These are phyloP conservation scores for Lasioglossum oenotherae DNA, from an alignment of 2,888 invertebrate genomes.

Conservation along the genomic window DNA sequence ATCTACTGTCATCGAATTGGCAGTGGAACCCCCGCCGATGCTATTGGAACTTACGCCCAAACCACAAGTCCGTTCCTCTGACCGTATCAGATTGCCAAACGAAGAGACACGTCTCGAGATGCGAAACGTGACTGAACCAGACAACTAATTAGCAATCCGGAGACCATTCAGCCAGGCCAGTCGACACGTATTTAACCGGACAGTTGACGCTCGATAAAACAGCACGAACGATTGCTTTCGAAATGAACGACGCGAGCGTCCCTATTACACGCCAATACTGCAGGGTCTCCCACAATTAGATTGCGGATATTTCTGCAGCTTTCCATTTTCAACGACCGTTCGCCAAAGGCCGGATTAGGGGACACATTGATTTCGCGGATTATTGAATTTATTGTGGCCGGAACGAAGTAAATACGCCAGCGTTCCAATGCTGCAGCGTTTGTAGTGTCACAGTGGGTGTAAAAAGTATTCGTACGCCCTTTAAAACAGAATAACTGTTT, in stretches of 20 bases:
- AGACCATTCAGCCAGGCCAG: constrained; percentile 3
- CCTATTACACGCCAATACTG: constrained; percentile 4
- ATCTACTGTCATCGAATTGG: neutral
- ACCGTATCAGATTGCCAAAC: constrained; percentile 2
- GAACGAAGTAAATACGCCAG: too few relatives aligned
- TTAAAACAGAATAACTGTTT: too few relatives aligned
- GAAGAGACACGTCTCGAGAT: constrained; percentile 9
- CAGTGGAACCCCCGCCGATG: neutral
- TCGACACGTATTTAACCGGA: constrained; percentile 14
- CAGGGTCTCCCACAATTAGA: neutral
- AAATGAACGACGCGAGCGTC: neutral
- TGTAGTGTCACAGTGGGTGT: too few relatives aligned
- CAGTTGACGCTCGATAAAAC: constrained; percentile 16
- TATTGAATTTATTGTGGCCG: too few relatives aligned
- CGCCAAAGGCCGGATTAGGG: too few relatives aligned
- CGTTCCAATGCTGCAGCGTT: too few relatives aligned
- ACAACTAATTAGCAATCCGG: constrained; percentile 42
- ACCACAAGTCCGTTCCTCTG: constrained; percentile 19
- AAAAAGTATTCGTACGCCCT: too few relatives aligned
- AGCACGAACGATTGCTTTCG: constrained; percentile 9
- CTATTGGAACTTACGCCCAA: neutral
- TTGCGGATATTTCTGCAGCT: too few relatives aligned
- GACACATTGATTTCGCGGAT: too few relatives aligned
- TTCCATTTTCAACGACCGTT: too few relatives aligned
- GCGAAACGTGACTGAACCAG: constrained; percentile 42